Percentiles rank a stretch among this genome's conserved stretches.
phyloP scores from a whole-genome alignment of 2,797 vertebrate genomes.

The Hipposideros larvatus region DNA sequence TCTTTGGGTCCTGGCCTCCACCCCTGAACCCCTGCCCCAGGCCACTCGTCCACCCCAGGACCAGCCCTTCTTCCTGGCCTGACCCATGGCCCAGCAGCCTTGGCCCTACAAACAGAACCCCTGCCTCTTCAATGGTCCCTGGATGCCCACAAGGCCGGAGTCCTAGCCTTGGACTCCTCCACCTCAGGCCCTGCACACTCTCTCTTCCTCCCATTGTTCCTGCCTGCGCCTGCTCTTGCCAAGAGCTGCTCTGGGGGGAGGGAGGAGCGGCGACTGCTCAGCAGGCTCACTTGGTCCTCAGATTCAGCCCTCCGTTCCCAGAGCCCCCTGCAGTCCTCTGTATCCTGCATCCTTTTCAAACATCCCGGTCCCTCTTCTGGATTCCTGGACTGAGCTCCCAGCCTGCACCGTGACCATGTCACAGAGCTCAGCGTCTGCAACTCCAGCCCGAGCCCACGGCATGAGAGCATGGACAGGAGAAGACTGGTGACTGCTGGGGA shows the following conservation, averaged over 20 bases:
- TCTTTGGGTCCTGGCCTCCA: background rate
- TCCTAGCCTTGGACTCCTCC: background rate
- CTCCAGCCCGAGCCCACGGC: background rate
- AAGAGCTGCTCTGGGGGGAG: background rate
- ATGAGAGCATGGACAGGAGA: background rate
- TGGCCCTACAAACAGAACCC: background rate
- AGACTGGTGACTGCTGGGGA: background rate
- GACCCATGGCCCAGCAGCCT: background rate
- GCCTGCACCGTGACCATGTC: background rate
- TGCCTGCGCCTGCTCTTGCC: background rate
- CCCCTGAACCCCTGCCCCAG: background rate
- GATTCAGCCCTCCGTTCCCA: background rate
- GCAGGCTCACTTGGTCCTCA: background rate
- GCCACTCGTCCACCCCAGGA: background rate
- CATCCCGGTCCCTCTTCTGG: background rate
- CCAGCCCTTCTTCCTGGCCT: background rate
- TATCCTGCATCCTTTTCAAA: background rate
- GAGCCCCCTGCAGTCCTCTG: background rate
- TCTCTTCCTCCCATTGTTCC: background rate
- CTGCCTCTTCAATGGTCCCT: background rate
- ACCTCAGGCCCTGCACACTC: background rate
- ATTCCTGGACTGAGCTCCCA: background rate
- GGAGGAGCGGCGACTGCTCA: background rate
- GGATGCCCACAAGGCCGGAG: background rate
- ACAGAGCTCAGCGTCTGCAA: background rate